Evolutionary conservation across 2,797 vertebrate species (phyloP).

Genomic region (Gallinago nigripennis): DNA sequence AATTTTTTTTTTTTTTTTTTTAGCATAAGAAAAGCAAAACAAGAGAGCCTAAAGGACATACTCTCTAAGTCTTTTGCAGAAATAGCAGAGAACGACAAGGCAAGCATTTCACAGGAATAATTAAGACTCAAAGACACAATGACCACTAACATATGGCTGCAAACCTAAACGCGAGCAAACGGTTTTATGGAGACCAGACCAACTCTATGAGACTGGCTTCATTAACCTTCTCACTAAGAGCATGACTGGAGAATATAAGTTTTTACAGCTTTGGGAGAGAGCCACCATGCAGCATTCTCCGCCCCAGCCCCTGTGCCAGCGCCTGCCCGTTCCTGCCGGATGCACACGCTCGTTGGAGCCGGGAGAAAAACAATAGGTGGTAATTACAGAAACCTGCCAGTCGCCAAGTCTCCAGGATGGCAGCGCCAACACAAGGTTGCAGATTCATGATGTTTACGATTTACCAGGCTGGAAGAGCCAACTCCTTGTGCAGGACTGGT

Average conservation of each 20-base stretch:
- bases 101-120: neutral
- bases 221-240: neutral
- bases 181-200: neutral
- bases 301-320: neutral
- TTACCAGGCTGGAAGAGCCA: constrained; percentile 18
- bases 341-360: neutral
- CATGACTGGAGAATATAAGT: neutral
- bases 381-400: neutral
- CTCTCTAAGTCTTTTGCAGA: neutral
- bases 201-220: neutral
- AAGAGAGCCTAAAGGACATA: neutral
- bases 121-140: neutral
- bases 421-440: neutral
- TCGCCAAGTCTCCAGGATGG: neutral
- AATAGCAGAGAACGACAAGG: neutral
- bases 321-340: neutral
- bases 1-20: neutral
- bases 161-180: neutral
- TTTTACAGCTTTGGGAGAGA: neutral
- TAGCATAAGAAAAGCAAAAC: neutral
- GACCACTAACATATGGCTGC: neutral
- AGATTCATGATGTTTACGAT: neutral
- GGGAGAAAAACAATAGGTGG: neutral
- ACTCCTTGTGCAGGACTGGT: neutral
- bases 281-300: neutral